Percentiles rank a stretch among this genome's conserved stretches.
phyloP scores from a whole-genome alignment of 2,888 invertebrate species.

The Xylocampa areola region DNA sequence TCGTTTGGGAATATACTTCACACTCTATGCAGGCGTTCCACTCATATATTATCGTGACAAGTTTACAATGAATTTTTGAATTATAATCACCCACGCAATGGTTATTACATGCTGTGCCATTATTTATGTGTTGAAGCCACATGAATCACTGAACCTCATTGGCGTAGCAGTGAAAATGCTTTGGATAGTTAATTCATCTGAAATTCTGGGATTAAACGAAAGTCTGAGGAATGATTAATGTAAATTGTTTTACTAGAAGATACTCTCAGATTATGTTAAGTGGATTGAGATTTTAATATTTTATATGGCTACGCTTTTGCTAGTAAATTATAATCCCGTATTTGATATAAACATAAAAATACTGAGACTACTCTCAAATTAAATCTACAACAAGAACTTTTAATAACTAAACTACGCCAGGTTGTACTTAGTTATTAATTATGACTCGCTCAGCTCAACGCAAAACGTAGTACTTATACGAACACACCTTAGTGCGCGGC shows the following conservation, averaged over 20 bases:
- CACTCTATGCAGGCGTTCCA: background rate
- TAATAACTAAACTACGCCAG: constrained; percentile 3
- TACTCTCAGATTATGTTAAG: too few relatives aligned
- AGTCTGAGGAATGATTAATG: too few relatives aligned
- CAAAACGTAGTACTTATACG: constrained; percentile 29
- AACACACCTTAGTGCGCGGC: constrained; percentile 40
- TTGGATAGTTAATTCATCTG: background rate
- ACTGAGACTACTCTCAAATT: background rate
- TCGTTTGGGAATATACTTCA: background rate
- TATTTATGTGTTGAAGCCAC: constrained; percentile 30
- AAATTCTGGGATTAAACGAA: too few relatives aligned
- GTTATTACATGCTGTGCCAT: constrained; percentile 25
- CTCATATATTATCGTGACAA: constrained; percentile 6
- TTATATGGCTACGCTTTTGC: too few relatives aligned
- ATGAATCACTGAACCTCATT: constrained; percentile 19
- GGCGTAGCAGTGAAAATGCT: constrained; percentile 1
- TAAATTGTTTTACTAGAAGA: background rate
- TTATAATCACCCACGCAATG: constrained; percentile 17
- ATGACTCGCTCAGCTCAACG: constrained; percentile 18
- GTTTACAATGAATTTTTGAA: constrained; percentile 26
- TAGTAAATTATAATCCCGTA: too few relatives aligned
- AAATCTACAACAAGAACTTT: constrained; percentile 7
- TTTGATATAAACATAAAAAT: too few relatives aligned
- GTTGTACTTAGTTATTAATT: constrained; percentile 37
- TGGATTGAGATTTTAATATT: too few relatives aligned